phyloP scores from a whole-genome alignment of 2,113 vertebrate species.

The Apaloderma vittatum region DNA sequence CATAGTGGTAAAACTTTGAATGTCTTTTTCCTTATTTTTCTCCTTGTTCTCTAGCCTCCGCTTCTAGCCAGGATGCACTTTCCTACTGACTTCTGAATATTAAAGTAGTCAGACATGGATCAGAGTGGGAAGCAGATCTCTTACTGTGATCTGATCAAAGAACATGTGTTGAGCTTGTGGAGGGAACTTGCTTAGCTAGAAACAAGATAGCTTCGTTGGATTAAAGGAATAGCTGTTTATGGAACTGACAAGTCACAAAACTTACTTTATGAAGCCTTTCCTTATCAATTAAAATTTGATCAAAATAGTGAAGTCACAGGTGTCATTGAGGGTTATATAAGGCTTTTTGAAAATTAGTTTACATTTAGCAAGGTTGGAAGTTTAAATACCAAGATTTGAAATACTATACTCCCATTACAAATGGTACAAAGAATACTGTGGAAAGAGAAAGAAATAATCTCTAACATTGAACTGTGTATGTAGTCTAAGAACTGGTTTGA shows the following conservation, averaged over 20 bases:
- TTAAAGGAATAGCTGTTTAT: not conserved
- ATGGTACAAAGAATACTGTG: not conserved
- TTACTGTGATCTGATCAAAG: not conserved
- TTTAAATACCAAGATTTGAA: not conserved
- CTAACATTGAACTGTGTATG: not conserved
- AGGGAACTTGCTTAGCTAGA: not conserved
- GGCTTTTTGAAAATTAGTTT: not conserved
- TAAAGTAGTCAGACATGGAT: not conserved
- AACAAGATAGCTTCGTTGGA: not conserved
- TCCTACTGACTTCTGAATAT: not conserved
- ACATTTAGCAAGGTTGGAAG: not conserved
- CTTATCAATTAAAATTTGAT: not conserved
- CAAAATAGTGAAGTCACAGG: not conserved
- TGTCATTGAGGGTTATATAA: not conserved
- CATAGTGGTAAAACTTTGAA: not conserved
- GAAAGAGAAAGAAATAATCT: not conserved
- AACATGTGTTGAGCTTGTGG: not conserved
- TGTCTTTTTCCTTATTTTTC: not conserved
- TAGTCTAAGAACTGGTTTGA: not conserved
- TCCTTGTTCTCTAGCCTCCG: not conserved
- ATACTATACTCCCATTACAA: not conserved
- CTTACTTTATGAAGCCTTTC: not conserved
- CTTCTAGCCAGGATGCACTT: not conserved
- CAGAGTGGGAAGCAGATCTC: not conserved
- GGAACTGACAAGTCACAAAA: not conserved